A percentile compares a stretch with the other conserved stretches of the same genome.
Evolutionary conservation across 35 echinoderm and acorn worm species (phyloP).

Genomic region (Nesometra sesokonis): DNA sequence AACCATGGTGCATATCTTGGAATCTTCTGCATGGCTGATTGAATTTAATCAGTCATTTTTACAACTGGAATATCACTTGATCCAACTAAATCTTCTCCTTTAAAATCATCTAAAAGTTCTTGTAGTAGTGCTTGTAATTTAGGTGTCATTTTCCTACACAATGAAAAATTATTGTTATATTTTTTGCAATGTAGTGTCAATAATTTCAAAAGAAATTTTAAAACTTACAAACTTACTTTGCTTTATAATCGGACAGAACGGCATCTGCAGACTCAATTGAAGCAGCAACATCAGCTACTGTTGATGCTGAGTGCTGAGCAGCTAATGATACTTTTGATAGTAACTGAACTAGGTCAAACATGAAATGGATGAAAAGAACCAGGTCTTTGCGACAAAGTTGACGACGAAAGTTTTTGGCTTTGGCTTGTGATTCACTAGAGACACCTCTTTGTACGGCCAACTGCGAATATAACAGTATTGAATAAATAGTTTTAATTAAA

Average conservation of each 20-base stretch:
- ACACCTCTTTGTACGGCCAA: neutral
- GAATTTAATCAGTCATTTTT: neutral
- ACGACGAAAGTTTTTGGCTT: conserved; percentile 27
- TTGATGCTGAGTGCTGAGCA: conserved; percentile 12
- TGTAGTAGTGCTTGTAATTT: neutral
- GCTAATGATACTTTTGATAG: conserved; percentile 29
- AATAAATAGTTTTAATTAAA: too few relatives aligned
- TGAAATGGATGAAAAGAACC: conserved; percentile 27
- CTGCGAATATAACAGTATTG: neutral
- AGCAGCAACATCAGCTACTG: conserved; percentile 33
- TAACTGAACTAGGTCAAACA: conserved; percentile 20
- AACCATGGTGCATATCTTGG: neutral
- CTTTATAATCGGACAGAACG: conserved; percentile 25
- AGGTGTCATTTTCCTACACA: neutral
- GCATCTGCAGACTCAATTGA: conserved; percentile 26
- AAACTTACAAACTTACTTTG: too few relatives aligned
- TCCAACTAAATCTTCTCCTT: neutral
- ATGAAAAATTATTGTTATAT: neutral
- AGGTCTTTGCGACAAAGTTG: conserved; percentile 16
- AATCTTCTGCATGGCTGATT: neutral
- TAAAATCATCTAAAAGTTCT: neutral
- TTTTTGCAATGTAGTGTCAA: neutral
- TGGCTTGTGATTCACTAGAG: neutral
- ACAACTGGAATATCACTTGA: neutral
- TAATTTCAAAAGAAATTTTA: too few relatives aligned